phyloP scores from a whole-genome alignment of 2,113 vertebrate genomes.

The Seriola rivoliana region DNA sequence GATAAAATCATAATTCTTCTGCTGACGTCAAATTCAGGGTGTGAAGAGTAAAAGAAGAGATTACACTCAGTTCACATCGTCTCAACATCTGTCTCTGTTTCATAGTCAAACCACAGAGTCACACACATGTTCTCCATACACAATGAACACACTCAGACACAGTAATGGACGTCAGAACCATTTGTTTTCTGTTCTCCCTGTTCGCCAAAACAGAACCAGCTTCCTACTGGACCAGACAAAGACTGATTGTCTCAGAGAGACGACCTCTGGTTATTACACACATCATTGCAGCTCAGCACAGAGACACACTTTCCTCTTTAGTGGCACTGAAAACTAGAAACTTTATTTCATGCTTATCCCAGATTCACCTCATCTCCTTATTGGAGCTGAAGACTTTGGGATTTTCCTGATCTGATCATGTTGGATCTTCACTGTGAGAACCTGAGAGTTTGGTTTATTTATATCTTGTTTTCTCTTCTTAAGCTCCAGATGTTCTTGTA shows the following conservation, averaged over 20 bases:
- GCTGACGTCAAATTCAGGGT: constrained; percentile 12
- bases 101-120: neutral
- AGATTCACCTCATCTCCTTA: constrained; percentile 3
- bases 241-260: constrained; percentile 61
- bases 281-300: neutral
- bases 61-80: neutral
- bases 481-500: constrained; percentile 14
- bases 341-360: constrained; percentile 21
- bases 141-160: constrained; percentile 13
- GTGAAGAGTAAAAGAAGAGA: neutral
- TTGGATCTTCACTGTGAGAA: constrained; percentile 48
- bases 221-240: constrained; percentile 61
- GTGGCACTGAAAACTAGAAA: constrained; percentile 34
- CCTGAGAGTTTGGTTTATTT: constrained; percentile 10
- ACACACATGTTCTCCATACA: constrained; percentile 13
- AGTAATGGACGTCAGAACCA: constrained; percentile 18
- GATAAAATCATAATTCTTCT: neutral
- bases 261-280: constrained; percentile 15
- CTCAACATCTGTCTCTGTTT: neutral
- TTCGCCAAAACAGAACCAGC: constrained; percentile 54
- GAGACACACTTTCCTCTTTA: constrained; percentile 24
- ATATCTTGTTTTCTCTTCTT: neutral
- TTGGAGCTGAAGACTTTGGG: constrained; percentile 12
- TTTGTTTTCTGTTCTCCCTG: constrained; percentile 45
- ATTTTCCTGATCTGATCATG: constrained; percentile 19